phyloP scores from a whole-genome alignment of 2,888 invertebrate species.

The Baccha elongata region DNA sequence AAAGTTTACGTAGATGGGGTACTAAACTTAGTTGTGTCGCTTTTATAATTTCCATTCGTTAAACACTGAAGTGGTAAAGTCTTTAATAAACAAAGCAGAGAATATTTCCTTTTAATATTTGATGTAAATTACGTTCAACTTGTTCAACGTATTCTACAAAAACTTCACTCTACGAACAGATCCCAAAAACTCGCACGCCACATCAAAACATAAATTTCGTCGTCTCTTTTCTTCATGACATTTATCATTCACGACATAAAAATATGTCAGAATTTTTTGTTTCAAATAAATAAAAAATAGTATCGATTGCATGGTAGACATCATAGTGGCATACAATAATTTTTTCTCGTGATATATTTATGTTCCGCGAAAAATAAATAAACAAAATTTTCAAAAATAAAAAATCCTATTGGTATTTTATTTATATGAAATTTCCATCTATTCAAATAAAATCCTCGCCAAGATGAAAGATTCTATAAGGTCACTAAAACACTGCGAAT shows the following conservation, averaged over 20 bases:
- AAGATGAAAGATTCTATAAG: slow-evolving; percentile 49
- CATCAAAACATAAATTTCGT: background rate
- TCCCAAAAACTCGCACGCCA: slow-evolving; percentile 14
- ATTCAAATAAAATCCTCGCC: background rate
- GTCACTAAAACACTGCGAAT: slow-evolving; percentile 68
- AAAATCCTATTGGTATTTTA: background rate
- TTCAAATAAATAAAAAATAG: slow-evolving; percentile 54
- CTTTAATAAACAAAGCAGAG: no score
- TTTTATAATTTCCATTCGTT: no score
- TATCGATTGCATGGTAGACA: slow-evolving; percentile 61
- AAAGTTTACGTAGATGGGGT: no score
- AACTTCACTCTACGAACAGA: slow-evolving; percentile 30
- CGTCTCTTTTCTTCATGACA: slow-evolving; percentile 23
- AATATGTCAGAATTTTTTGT: slow-evolving; percentile 27
- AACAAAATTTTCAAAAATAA: slow-evolving; percentile 44
- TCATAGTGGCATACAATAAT: slow-evolving; percentile 42
- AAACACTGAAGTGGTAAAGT: no score
- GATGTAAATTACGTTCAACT: no score
- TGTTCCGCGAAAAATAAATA: slow-evolving; percentile 51
- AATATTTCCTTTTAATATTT: no score
- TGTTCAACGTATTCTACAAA: no score
- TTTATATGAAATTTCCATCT: background rate
- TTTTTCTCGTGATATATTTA: slow-evolving; percentile 67
- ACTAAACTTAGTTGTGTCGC: no score
- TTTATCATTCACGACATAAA: slow-evolving; percentile 1